Conservation (phyloP, 2,888 invertebrate genomes). For the Cynaeus angustus region DNA sequence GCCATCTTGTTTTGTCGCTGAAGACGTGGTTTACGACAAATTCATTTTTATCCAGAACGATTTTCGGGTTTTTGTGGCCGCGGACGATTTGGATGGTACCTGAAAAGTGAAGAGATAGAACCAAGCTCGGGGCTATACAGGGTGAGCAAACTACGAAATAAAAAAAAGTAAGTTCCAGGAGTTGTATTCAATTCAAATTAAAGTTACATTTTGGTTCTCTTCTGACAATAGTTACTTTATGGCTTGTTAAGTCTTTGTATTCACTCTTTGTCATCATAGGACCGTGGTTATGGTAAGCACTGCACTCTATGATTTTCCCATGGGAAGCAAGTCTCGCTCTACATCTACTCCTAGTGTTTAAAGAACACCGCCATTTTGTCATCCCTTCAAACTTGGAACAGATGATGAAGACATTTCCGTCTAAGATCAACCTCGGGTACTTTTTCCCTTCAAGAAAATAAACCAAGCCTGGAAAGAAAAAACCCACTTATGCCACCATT, state of each 20-base stretch:
- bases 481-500: background rate
- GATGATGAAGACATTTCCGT: constrained; percentile 52
- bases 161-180: too few species aligned
- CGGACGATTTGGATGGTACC: constrained; percentile 42
- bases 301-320: constrained; percentile 13
- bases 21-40: constrained; percentile 40
- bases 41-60: constrained; percentile 50
- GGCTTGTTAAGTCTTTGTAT: background rate
- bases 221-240: constrained; percentile 18
- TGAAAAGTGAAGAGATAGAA: constrained; percentile 31
- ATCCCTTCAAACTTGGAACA: constrained; percentile 47
- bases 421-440: constrained; percentile 57
- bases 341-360: constrained; percentile 52
- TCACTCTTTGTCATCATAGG: constrained; percentile 9
- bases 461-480: constrained; percentile 52
- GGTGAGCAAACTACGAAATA: too few species aligned
- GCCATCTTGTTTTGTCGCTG: constrained; percentile 60
- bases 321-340: constrained; percentile 37
- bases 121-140: background rate
- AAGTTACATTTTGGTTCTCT: constrained; percentile 3
- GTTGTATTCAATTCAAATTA: too few species aligned
- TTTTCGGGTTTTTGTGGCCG: constrained; percentile 50
- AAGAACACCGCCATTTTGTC: constrained; percentile 57
- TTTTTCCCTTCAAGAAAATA: constrained; percentile 54
- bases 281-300: constrained; percentile 11